Conservation (phyloP, 2,113 vertebrate species). For the Phainopepla nitens region DNA sequence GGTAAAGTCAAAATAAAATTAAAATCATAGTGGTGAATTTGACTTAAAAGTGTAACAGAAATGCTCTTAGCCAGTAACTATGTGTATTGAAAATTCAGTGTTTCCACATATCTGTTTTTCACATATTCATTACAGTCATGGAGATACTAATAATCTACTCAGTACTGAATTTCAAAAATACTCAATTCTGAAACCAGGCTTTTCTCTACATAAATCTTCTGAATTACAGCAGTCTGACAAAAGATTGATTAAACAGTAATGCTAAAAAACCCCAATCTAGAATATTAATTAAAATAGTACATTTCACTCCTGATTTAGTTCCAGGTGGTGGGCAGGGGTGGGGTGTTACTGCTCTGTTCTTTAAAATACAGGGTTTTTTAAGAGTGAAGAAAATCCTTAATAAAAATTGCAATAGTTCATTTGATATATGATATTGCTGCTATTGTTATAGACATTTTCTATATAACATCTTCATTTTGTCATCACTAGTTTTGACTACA, state of each 20-base stretch:
- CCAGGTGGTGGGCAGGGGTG: fast-evolving
- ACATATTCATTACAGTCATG: neutral
- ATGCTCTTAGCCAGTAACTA: neutral
- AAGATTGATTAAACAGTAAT: neutral
- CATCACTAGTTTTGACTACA: neutral
- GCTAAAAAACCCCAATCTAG: neutral
- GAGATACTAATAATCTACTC: neutral
- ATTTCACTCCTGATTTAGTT: neutral
- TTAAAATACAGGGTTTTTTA: neutral
- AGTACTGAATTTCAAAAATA: neutral
- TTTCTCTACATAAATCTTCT: neutral
- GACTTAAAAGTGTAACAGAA: neutral
- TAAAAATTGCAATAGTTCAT: neutral
- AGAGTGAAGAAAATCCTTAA: neutral
- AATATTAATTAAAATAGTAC: neutral
- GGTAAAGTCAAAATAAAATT: constrained; percentile 69
- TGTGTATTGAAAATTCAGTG: neutral
- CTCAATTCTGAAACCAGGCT: neutral
- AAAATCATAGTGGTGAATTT: neutral
- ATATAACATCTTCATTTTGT: neutral
- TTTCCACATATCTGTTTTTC: neutral
- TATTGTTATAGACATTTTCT: neutral
- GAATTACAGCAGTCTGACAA: neutral
- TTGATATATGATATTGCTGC: neutral
- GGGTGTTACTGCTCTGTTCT: neutral